Evolutionary conservation across 2,888 invertebrate genomes (phyloP).

Genomic region (Eupithecia subfuscata): DNA sequence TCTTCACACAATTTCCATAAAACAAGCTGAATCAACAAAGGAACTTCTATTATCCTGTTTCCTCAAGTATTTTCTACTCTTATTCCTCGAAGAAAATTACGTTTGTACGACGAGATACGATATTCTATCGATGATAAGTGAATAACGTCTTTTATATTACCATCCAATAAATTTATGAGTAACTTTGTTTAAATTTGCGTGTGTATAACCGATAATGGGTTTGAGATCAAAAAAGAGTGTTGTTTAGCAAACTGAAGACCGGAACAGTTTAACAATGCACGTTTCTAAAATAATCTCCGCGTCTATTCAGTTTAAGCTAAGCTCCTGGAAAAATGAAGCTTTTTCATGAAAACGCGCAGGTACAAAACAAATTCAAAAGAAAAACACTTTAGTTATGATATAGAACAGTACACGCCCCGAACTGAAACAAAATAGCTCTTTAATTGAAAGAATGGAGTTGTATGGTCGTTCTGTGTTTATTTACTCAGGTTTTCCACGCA

Average conservation of each 20-base stretch:
- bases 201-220: constrained; percentile 19
- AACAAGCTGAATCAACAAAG: constrained; percentile 58
- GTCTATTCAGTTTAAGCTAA: neutral
- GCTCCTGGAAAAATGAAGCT: neutral
- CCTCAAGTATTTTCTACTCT: constrained; percentile 57
- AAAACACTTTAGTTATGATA: constrained; percentile 25
- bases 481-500: constrained; percentile 39
- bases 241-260: neutral
- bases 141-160: constrained; percentile 44
- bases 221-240: constrained; percentile 2
- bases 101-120: constrained; percentile 56
- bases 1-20: constrained; percentile 57
- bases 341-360: constrained; percentile 5
- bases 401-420: constrained; percentile 22
- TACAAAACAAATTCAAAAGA: constrained; percentile 4
- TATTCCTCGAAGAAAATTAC: constrained; percentile 58
- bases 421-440: constrained; percentile 34
- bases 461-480: constrained; percentile 37
- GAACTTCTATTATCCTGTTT: constrained; percentile 63
- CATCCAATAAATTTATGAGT: constrained; percentile 42
- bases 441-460: constrained; percentile 41
- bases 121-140: constrained; percentile 51
- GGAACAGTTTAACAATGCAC: neutral
- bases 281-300: neutral
- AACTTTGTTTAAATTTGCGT: constrained; percentile 38